phyloP scores from a whole-genome alignment of 2,797 vertebrate genomes.

The Semaprochilodus insignis region DNA sequence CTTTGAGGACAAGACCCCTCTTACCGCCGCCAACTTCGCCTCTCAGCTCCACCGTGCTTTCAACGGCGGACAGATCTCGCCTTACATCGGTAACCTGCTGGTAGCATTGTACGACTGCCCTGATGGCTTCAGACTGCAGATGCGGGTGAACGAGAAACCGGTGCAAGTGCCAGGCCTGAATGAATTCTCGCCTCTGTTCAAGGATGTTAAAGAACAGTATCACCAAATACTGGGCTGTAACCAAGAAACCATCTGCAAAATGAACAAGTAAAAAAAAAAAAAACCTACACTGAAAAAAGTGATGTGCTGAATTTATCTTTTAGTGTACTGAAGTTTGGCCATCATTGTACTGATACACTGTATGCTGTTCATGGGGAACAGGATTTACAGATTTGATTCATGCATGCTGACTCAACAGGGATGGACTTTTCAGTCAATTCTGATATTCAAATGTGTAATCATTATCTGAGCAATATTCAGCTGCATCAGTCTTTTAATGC shows the following conservation, averaged over 20 bases:
- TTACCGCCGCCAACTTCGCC: conserved; percentile 83
- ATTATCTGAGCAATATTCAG: no score
- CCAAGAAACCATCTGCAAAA: conserved; percentile 79
- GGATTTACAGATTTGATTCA: no score
- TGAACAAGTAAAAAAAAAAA: conserved; percentile 11
- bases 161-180: conserved; percentile 80
- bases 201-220: conserved; percentile 83
- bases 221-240: conserved; percentile 84
- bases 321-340: neutral
- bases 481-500: no score
- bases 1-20: conserved; percentile 83
- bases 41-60: conserved; percentile 81
- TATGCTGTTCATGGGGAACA: no score
- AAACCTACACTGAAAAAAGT: neutral
- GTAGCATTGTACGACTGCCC: conserved; percentile 90
- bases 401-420: no score
- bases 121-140: conserved; percentile 79
- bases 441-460: no score
- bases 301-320: conserved; percentile 43
- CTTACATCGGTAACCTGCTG: conserved; percentile 90
- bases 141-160: conserved; percentile 89
- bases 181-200: conserved; percentile 77
- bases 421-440: no score
- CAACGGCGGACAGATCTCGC: conserved; percentile 86
- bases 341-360: no score